Conservation (phyloP, 2,113 vertebrate genomes). For the Caranx ignobilis region DNA sequence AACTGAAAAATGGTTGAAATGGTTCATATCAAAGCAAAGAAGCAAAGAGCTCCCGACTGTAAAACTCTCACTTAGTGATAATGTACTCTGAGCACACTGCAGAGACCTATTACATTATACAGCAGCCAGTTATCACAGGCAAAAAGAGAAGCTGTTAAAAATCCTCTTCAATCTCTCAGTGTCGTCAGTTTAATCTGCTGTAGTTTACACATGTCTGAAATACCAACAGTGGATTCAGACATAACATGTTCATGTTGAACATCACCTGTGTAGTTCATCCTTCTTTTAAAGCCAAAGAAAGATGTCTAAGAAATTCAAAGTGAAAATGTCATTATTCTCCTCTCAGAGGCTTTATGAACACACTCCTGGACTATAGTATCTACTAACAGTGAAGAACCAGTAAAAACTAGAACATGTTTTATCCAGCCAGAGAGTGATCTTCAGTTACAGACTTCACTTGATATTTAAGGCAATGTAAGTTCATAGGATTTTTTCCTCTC, state of each 20-base stretch:
- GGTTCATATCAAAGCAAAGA: background rate
- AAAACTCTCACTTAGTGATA: background rate
- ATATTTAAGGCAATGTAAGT: slow-evolving; percentile 83
- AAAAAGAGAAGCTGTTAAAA: background rate
- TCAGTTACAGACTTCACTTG: slow-evolving; percentile 71
- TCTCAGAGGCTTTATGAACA: slow-evolving; percentile 49
- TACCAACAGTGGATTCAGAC: background rate
- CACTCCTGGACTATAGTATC: slow-evolving; percentile 45
- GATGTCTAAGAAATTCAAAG: background rate
- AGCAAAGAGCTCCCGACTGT: background rate
- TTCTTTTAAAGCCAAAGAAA: background rate
- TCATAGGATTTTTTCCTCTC: slow-evolving; percentile 57
- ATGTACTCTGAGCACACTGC: background rate
- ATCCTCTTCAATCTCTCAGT: background rate
- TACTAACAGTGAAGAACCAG: slow-evolving; percentile 71
- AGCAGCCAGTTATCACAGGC: background rate
- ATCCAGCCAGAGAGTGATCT: slow-evolving; percentile 60
- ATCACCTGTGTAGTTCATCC: background rate
- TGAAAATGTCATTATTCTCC: background rate
- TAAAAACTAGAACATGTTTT: slow-evolving; percentile 54
- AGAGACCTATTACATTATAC: background rate
- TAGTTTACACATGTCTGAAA: no score
- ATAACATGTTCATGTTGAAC: background rate
- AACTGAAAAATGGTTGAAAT: background rate
- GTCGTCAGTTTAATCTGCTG: background rate